Conservation (phyloP, 2,797 vertebrate species). For the Rhinophrynus dorsalis region DNA sequence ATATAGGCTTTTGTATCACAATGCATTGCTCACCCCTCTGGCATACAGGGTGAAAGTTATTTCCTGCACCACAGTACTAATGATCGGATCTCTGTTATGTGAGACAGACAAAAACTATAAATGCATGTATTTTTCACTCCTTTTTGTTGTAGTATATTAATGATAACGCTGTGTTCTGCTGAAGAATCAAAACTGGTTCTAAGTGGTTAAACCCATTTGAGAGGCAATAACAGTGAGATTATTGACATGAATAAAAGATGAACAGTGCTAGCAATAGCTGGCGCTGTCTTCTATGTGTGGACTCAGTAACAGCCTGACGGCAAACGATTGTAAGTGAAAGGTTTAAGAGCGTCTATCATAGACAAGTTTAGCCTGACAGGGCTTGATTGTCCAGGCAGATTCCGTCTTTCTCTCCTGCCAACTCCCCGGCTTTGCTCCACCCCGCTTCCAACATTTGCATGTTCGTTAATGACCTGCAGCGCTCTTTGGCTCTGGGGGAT, state of each 20-base stretch:
- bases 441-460: neutral
- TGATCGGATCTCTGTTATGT: no score
- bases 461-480: neutral
- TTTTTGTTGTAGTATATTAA: no score
- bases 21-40: no score
- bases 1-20: no score
- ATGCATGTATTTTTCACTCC: no score
- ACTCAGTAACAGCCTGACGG: constrained; percentile 61
- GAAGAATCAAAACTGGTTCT: constrained; percentile 28
- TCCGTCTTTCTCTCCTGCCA: neutral
- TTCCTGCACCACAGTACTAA: no score
- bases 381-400: constrained; percentile 49
- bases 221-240: constrained; percentile 68
- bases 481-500: no score
- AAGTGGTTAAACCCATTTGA: constrained; percentile 86
- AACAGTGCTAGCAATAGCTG: constrained; percentile 76
- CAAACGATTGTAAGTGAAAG: constrained; percentile 61
- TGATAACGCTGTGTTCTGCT: neutral
- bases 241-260: constrained; percentile 90
- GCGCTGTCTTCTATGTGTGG: constrained; percentile 62
- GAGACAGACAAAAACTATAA: no score
- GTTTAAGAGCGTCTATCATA: constrained; percentile 56
- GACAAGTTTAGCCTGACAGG: constrained; percentile 50
- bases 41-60: no score
- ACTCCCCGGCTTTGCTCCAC: neutral